phyloP scores from a whole-genome alignment of 2,888 invertebrate species.

The Orthosia gracilis region DNA sequence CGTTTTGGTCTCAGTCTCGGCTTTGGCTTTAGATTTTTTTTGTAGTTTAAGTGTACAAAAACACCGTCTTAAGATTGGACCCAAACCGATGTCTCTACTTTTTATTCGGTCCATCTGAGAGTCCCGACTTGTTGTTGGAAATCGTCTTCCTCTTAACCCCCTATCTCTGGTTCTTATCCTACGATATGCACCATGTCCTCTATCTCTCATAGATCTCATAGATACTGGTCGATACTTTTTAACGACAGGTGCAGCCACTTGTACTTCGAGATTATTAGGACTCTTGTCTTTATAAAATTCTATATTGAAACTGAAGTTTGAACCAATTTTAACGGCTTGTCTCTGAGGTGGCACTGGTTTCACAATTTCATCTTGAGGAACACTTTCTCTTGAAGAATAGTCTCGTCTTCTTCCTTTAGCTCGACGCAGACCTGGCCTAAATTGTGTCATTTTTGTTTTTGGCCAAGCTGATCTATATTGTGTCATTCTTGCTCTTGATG shows the following conservation, averaged over 20 bases:
- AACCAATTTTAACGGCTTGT: slow-evolving; percentile 67
- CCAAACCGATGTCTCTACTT: slow-evolving; percentile 34
- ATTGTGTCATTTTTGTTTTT: slow-evolving; percentile 50
- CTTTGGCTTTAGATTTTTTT: slow-evolving; percentile 26
- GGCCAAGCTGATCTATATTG: slow-evolving; percentile 26
- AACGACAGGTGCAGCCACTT: slow-evolving; percentile 29
- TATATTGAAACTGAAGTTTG: slow-evolving; percentile 71
- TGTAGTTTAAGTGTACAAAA: slow-evolving; percentile 73
- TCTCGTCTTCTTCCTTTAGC: slow-evolving; percentile 17
- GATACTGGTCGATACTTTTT: slow-evolving; percentile 9
- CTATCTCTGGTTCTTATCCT: slow-evolving; percentile 25
- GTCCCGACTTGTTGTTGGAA: slow-evolving; percentile 15
- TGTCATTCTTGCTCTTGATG: slow-evolving; percentile 49
- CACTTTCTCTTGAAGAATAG: slow-evolving; percentile 10
- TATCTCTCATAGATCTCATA: slow-evolving; percentile 7
- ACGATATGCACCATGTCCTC: slow-evolving; percentile 27
- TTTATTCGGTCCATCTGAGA: slow-evolving; percentile 44
- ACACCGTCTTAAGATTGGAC: slow-evolving; percentile 51
- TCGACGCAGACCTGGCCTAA: not conserved
- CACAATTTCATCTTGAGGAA: not conserved
- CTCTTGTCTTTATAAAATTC: slow-evolving; percentile 71
- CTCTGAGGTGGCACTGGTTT: slow-evolving; percentile 13
- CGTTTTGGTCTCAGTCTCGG: no score
- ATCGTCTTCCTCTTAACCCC: slow-evolving; percentile 21
- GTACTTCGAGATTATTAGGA: slow-evolving; percentile 3